Evolutionary conservation across 1,140 invertebrate species (phyloP), one percentile per base, ranked within the genome.

Genomic region (Aricia agestis): DNA sequence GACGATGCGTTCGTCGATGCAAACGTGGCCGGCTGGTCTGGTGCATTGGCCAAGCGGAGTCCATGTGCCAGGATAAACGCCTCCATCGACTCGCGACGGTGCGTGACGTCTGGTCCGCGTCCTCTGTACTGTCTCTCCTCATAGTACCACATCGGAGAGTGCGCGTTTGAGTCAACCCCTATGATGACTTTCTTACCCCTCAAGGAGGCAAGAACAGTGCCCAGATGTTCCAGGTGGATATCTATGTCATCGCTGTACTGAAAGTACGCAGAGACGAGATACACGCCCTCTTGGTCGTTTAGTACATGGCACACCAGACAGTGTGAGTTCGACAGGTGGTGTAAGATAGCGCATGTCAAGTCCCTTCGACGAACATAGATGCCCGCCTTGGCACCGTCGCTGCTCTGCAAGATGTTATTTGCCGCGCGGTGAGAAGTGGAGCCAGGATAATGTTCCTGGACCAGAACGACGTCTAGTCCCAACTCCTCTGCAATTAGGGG

Each of bases 251-350:
- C 58, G 4, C 69, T 69, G 65, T 76, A 76, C 36, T 78, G 72
- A 41, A 71, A 78, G 42, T 78, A 78, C 0, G 72, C 72, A 1
- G 72, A 75, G 1, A 74, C 19, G 5, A 77, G n/a, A 31, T 72
- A 57, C 1, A 74, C 10, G 18, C 67, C 42, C 0, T 57, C 7
- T 32, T 25, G 19, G 0, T 18, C 31, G 6, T 7, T 17, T 0
- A 10, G 15, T 0, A 74, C n/a, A 19, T 68, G 66, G 0, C 31
- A 69, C 0, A 72, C 71, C 2, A 65, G 7, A 9, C 74, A 71
- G 42, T 72, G 61, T 13, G 61, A 42, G 7, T 42, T 73, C 7
- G 61, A 66, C 2, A 78, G 58, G 13, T 78, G 70, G 0, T 45
- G 11, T 7, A 74, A 66, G 18, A 68, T n/a, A 41, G n/a, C 17